These are phyloP conservation scores for Pseudochirops cupreus DNA, from an alignment of 2,797 vertebrate species.

Conservation along the genomic window DNA sequence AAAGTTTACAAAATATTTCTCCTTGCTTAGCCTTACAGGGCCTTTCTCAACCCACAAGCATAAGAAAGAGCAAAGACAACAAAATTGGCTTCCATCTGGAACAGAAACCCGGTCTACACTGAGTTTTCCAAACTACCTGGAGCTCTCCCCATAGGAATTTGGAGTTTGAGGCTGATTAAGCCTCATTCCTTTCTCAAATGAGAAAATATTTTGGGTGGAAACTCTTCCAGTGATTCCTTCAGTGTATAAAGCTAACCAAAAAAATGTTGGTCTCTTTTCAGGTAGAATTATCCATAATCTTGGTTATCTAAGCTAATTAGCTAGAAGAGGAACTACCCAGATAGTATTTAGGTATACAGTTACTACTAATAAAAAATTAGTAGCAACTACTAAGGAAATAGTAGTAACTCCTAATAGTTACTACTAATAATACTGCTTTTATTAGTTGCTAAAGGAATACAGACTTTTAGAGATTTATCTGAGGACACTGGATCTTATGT, in stretches of 20 bases:
- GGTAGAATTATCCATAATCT: neutral
- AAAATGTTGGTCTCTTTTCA: neutral
- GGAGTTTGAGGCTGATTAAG: neutral
- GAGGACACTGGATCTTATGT: neutral
- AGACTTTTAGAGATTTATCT: neutral
- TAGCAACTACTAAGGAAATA: too few species aligned
- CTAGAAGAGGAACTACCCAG: neutral
- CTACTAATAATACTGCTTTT: too few species aligned
- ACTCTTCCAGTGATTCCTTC: neutral
- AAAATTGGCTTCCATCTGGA: neutral
- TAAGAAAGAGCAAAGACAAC: neutral
- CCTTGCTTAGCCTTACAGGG: neutral
- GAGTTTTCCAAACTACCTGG: neutral
- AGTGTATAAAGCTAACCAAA: neutral
- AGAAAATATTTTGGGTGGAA: neutral
- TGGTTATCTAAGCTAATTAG: neutral
- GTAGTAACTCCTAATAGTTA: too few species aligned
- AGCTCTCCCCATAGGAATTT: neutral
- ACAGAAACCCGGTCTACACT: neutral
- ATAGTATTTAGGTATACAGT: neutral
- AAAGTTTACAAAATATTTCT: neutral
- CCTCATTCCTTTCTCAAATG: neutral
- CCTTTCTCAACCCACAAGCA: neutral
- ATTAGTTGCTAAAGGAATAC: neutral
- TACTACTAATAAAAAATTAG: neutral